Evolutionary conservation across 2,888 invertebrate genomes (phyloP).

Genomic region (Pemphredon lugubris): DNA sequence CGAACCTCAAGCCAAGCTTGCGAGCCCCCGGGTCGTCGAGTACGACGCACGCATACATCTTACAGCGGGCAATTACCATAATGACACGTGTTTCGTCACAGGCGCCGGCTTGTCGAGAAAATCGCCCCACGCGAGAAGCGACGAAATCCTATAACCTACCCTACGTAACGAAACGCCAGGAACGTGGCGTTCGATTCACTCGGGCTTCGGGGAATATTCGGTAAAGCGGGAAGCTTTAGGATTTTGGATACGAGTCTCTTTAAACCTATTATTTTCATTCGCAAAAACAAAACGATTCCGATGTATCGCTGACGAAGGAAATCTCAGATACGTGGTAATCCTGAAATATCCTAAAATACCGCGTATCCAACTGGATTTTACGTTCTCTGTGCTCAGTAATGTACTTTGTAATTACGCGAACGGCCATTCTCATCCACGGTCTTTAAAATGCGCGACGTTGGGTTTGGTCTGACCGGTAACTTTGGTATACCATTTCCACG

Average conservation of each 20-base stretch:
- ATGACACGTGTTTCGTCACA: slow-evolving; percentile 2
- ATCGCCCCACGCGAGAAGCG: not conserved
- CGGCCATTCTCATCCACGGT: too few relatives aligned
- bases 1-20: not conserved
- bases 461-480: too few relatives aligned
- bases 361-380: too few relatives aligned
- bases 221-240: not conserved
- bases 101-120: not conserved
- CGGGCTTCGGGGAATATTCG: not conserved
- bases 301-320: too few relatives aligned
- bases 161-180: slow-evolving; percentile 8
- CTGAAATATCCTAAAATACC: too few relatives aligned
- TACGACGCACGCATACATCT: not conserved
- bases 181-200: slow-evolving; percentile 23
- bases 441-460: too few relatives aligned
- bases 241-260: not conserved
- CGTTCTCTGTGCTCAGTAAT: too few relatives aligned
- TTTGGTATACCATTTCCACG: too few relatives aligned
- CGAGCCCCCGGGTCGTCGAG: not conserved
- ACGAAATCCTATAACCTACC: slow-evolving; percentile 24
- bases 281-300: too few relatives aligned
- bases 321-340: too few relatives aligned
- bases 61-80: not conserved
- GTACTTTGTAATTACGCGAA: too few relatives aligned
- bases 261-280: not conserved